Conservation (phyloP, 2,797 vertebrate species). For the Phrynocephalus forsythii region DNA sequence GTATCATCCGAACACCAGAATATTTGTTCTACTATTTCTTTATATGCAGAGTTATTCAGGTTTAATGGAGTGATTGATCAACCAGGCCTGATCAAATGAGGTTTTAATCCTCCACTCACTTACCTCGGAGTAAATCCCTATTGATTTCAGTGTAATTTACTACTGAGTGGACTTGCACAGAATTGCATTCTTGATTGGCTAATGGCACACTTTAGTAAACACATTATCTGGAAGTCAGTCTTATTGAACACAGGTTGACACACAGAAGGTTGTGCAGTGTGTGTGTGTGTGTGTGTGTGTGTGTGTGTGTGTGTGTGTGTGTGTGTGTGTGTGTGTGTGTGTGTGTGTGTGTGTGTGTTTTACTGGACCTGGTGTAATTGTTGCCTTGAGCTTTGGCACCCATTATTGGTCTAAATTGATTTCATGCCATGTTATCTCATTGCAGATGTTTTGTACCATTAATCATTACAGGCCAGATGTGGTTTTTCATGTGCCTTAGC, state of each 20-base stretch:
- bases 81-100: neutral
- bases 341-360: too few relatives aligned
- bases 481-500: neutral
- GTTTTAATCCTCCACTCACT: neutral
- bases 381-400: too few relatives aligned
- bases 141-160: neutral
- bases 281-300: too few relatives aligned
- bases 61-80: neutral
- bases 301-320: too few relatives aligned
- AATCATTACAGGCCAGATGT: constrained; percentile 37
- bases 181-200: too few relatives aligned
- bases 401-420: too few relatives aligned
- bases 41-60: neutral
- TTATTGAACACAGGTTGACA: too few relatives aligned
- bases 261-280: too few relatives aligned
- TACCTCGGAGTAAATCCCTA: neutral
- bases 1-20: neutral
- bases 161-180: neutral
- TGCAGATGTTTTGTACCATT: constrained; percentile 50
- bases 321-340: too few relatives aligned
- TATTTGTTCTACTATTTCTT: neutral
- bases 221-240: too few relatives aligned
- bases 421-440: constrained; percentile 37
- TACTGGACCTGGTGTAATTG: too few relatives aligned
- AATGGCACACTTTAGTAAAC: too few relatives aligned